These are phyloP conservation scores for Heptranchias perlo DNA, from an alignment of 2,113 vertebrate genomes.

Conservation along the genomic window DNA sequence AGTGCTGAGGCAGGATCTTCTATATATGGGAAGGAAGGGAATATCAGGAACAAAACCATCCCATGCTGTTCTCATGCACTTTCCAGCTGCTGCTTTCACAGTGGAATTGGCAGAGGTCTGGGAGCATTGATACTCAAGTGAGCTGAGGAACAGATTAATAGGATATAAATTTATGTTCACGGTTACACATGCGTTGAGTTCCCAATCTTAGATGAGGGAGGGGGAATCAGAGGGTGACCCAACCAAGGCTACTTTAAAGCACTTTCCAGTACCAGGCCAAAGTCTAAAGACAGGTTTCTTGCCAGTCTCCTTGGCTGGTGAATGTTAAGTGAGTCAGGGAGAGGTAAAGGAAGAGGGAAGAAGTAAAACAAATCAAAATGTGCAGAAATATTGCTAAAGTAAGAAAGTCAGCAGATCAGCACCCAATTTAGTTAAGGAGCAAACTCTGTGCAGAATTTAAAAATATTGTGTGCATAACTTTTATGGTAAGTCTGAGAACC, in stretches of 20 bases:
- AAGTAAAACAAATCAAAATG: slow-evolving; percentile 10
- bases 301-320: background rate
- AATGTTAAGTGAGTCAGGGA: background rate
- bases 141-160: background rate
- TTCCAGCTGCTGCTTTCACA: background rate
- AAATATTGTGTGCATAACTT: background rate
- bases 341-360: background rate
- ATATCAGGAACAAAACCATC: background rate
- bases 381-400: background rate
- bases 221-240: background rate
- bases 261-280: background rate
- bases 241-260: background rate
- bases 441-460: background rate
- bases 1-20: background rate
- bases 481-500: background rate
- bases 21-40: background rate
- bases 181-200: background rate
- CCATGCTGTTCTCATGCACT: background rate
- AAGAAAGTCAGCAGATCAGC: background rate
- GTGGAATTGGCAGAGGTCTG: background rate
- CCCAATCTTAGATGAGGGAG: background rate
- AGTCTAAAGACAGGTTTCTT: background rate
- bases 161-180: background rate
- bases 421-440: background rate
- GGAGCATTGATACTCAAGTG: background rate